Evolutionary conservation across 2,888 invertebrate genomes (phyloP), one percentile per base, ranked within the genome.

Genomic region (Brassicogethes aeneus): DNA sequence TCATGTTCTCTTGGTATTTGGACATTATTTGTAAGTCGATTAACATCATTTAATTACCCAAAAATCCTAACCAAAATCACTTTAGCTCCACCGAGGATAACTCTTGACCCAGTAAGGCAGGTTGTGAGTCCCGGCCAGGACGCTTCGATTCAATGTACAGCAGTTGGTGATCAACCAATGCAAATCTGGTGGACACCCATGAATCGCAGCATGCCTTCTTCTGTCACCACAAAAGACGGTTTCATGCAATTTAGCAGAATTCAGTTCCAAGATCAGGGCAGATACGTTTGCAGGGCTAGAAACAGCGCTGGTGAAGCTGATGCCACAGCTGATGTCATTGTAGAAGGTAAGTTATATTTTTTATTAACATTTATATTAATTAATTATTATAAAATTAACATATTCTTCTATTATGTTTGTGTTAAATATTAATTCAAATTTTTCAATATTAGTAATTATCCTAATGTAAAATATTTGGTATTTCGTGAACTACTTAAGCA

Each of bases 291-390:
- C 63, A 76, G 77, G 15, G 92, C 89, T 0, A 73, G 70, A 3
- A 92, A 87, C 61, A 61, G 68, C 13, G 78, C 78, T 17, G 90
- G 88, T 8, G 65, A 66, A 39, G 82, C 83, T 0, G 83, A 84
- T 59, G 84, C 81, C 29, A 79, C 77, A 2, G 91, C 92, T 12
- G 85, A 91, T 68, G 91, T 94, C 37, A 70, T 82, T 47, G 90
- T 94, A 2, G 81, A 79, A 61, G 85, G 87, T 82, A 75, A 60
- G 69, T 58, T 30, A 30, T 7, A 5, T 23, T n/a, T n/a, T n/a
- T n/a, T n/a, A n/a, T n/a, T n/a, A n/a, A n/a, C n/a, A n/a, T n/a
- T n/a, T n/a, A n/a, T n/a, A n/a, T n/a, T n/a, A n/a, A n/a, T n/a
- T n/a, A n/a, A 14, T n/a, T n/a, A n/a, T n/a, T n/a, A n/a, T n/a